phyloP scores from a whole-genome alignment of 2,797 vertebrate genomes.

The Danionella dracula region DNA sequence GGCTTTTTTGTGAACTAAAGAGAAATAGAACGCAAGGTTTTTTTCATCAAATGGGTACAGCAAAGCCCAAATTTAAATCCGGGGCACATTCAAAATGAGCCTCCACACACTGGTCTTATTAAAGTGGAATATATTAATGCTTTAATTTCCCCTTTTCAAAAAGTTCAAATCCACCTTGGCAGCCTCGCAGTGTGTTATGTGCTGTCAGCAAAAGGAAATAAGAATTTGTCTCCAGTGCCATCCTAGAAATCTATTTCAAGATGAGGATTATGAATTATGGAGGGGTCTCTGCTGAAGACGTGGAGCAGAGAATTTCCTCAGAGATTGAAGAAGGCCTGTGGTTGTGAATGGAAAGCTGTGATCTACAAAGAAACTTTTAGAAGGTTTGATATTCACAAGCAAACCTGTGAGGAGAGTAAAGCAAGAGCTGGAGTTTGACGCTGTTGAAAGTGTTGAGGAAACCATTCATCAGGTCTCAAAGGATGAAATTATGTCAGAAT shows the following conservation, averaged over 20 bases:
- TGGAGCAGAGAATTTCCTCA: conserved; percentile 16
- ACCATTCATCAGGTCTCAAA: conserved; percentile 16
- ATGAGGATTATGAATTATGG: conserved; percentile 43
- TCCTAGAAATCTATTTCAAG: conserved; percentile 41
- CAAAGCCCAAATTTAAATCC: too few species aligned
- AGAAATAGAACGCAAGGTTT: too few species aligned
- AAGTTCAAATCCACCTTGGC: neutral
- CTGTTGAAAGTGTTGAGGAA: conserved; percentile 1
- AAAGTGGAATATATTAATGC: neutral
- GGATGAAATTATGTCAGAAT: conserved; percentile 5
- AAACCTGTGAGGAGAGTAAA: neutral
- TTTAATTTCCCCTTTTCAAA: neutral
- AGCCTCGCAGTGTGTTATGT: neutral
- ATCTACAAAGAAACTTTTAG: conserved; percentile 8
- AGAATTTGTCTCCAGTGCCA: conserved; percentile 12
- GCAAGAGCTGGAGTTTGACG: conserved; percentile 3
- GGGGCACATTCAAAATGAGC: too few species aligned
- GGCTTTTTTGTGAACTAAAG: too few species aligned
- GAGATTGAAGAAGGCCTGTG: conserved; percentile 4
- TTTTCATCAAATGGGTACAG: too few species aligned
- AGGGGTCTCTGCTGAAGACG: conserved; percentile 33
- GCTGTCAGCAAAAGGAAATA: conserved; percentile 4
- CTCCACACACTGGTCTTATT: neutral
- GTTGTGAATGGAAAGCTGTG: conserved; percentile 6
- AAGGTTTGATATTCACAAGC: conserved; percentile 1